A percentile compares a stretch with the other conserved stretches of the same genome.
phyloP scores from a whole-genome alignment of 2,113 vertebrate genomes.

The Myotis brandtii region DNA sequence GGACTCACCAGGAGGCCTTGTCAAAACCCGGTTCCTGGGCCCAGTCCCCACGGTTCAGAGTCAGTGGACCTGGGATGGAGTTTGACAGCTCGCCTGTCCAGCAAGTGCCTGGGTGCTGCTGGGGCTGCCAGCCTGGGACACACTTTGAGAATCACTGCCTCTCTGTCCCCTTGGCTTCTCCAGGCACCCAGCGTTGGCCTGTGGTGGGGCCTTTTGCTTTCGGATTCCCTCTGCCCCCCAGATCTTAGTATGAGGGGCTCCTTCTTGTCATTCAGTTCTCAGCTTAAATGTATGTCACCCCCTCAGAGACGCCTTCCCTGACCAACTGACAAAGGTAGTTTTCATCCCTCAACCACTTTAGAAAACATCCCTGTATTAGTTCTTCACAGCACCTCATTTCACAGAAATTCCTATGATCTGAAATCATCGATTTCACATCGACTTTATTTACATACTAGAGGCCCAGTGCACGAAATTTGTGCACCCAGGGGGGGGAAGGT shows the following conservation, averaged over 20 bases:
- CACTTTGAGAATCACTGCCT: neutral
- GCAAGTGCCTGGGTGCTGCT: neutral
- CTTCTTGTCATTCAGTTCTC: neutral
- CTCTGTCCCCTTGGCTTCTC: neutral
- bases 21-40: neutral
- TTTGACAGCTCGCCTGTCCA: neutral
- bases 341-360: neutral
- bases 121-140: too few relatives aligned
- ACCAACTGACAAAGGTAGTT: neutral
- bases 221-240: neutral
- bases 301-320: neutral
- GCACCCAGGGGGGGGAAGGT: too few relatives aligned
- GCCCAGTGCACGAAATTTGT: too few relatives aligned
- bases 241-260: neutral
- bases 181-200: neutral
- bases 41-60: neutral
- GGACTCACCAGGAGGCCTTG: neutral
- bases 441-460: neutral
- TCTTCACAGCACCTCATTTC: neutral
- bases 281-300: neutral
- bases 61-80: neutral
- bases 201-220: neutral
- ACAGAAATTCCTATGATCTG: neutral
- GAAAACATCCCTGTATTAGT: neutral
- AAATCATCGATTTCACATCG: neutral